A percentile compares a stretch with the other conserved stretches of the same genome.
phyloP scores from a whole-genome alignment of 1,140 invertebrate species.

The Aleiodes sp. region DNA sequence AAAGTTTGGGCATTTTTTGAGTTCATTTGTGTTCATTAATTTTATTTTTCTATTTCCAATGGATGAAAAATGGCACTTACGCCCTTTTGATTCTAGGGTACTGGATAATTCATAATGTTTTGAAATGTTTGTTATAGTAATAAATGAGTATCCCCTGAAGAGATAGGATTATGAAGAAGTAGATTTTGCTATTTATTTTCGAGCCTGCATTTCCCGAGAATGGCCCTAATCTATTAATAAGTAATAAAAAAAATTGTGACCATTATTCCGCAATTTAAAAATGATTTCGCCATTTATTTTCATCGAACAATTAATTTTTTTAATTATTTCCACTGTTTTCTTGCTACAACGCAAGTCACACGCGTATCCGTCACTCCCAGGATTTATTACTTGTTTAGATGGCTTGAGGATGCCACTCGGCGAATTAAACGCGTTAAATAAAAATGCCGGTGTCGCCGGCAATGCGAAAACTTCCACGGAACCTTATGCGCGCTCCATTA shows the following conservation, averaged over 20 bases:
- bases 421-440: conserved; percentile 39
- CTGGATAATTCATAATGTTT: too few relatives aligned
- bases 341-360: not conserved
- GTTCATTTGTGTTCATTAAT: too few relatives aligned
- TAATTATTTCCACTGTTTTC: not conserved
- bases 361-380: not conserved
- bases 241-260: not conserved
- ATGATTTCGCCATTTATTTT: conserved; percentile 11
- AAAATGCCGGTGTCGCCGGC: conserved; percentile 31
- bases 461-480: conserved; percentile 3
- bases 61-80: too few relatives aligned
- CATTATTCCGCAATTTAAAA: not conserved
- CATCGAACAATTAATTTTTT: not conserved
- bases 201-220: too few relatives aligned
- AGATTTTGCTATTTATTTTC: too few relatives aligned
- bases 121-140: too few relatives aligned
- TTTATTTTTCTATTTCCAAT: too few relatives aligned
- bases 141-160: too few relatives aligned
- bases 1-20: too few relatives aligned
- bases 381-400: conserved; percentile 55
- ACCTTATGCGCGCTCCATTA: not conserved
- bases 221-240: too few relatives aligned
- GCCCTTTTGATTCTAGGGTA: too few relatives aligned
- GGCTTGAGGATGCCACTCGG: conserved; percentile 35
- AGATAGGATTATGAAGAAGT: too few relatives aligned